A percentile compares a stretch with the other conserved stretches of the same genome.
phyloP scores from a whole-genome alignment of 2,888 invertebrate species.

The Ferrisia virgata region DNA sequence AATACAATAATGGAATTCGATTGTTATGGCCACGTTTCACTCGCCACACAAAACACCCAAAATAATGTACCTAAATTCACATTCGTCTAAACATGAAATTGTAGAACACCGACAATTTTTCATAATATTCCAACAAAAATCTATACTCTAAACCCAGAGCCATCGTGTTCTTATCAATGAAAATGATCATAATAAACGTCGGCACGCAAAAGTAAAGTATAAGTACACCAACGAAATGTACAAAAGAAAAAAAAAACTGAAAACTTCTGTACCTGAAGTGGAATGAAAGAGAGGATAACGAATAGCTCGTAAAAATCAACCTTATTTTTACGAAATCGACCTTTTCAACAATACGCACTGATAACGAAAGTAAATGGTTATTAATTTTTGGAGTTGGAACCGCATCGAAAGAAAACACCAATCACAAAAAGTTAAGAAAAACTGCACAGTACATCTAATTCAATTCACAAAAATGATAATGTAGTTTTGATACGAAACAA shows the following conservation, averaged over 20 bases:
- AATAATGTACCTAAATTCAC: not conserved
- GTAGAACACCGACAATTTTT: not conserved
- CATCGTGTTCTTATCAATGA: not conserved
- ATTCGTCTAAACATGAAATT: not conserved
- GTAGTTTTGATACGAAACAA: not conserved
- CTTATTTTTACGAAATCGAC: not conserved
- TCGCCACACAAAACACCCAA: not conserved
- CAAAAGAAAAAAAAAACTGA: not conserved
- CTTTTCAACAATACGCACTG: too few species aligned
- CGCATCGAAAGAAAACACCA: too few species aligned
- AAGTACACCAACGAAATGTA: not conserved
- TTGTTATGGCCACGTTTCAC: conserved; percentile 23
- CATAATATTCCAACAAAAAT: not conserved
- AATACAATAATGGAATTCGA: conserved; percentile 12
- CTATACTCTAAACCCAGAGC: too few species aligned
- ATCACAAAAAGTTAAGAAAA: too few species aligned
- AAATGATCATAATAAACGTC: not conserved
- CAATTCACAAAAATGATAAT: not conserved
- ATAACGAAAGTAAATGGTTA: too few species aligned
- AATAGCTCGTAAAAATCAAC: not conserved
- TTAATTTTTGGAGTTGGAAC: too few species aligned
- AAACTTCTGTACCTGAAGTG: not conserved
- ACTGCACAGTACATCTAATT: not conserved
- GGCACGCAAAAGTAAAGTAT: not conserved
- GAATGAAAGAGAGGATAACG: not conserved